These are phyloP conservation scores for Drosophila bocqueti DNA, from an alignment of 1,140 invertebrate species.

Conservation along the genomic window DNA sequence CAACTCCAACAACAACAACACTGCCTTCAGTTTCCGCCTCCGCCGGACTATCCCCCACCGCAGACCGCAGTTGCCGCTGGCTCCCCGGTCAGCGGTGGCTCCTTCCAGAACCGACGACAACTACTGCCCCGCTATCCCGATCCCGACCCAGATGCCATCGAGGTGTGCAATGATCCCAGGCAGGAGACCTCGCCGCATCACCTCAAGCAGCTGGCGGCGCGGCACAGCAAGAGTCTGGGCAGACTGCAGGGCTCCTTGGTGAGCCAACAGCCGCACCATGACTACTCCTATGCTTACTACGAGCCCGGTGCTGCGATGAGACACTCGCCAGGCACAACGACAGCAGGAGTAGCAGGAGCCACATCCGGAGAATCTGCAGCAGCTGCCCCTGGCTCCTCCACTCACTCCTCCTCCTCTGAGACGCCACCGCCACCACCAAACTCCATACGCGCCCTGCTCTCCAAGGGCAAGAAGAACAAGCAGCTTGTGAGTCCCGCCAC, in stretches of 20 bases:
- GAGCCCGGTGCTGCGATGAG: slow-evolving; percentile 87
- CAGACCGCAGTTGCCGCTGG: not conserved
- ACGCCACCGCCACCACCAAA: slow-evolving; percentile 80
- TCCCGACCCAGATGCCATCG: slow-evolving; percentile 80
- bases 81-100: slow-evolving; percentile 6
- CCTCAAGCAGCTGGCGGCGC: slow-evolving; percentile 56
- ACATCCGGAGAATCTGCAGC: not conserved
- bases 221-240: slow-evolving; percentile 62
- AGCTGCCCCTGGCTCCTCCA: no score
- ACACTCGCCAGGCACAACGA: slow-evolving; percentile 87
- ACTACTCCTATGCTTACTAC: slow-evolving; percentile 92
- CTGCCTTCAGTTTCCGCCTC: slow-evolving; percentile 72
- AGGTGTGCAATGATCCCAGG: slow-evolving; percentile 67
- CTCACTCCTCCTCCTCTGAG: slow-evolving; percentile 6
- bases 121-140: slow-evolving; percentile 74
- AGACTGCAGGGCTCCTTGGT: slow-evolving; percentile 40
- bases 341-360: not conserved
- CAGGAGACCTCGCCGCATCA: slow-evolving; percentile 55
- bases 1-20: slow-evolving; percentile 29
- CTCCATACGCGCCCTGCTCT: slow-evolving; percentile 81
- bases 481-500: slow-evolving; percentile 68
- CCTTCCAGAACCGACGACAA: slow-evolving; percentile 21
- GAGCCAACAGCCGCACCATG: slow-evolving; percentile 65
- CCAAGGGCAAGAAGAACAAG: slow-evolving; percentile 81
- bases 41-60: slow-evolving; percentile 75